A percentile compares a stretch with the other conserved stretches of the same genome.
These are phyloP conservation scores for Whitmania pigra DNA, from an alignment of 1,140 invertebrate genomes.

Conservation along the genomic window DNA sequence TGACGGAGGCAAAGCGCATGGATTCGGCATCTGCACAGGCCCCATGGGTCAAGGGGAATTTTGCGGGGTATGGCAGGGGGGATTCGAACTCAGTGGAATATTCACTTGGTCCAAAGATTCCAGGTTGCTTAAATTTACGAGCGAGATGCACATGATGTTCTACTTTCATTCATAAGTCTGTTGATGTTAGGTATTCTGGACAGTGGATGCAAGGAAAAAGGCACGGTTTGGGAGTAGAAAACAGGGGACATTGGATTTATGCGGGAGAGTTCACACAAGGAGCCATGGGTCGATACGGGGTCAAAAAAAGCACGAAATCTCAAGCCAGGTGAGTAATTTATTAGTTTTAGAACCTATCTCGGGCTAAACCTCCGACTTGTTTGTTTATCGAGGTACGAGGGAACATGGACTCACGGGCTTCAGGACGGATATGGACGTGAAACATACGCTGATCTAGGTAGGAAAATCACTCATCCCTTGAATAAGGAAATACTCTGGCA, in stretches of 20 bases:
- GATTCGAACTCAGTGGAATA: slow-evolving; percentile 94
- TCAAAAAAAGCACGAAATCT: slow-evolving; percentile 80
- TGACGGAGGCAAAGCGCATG: slow-evolving; percentile 70
- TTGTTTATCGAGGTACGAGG: slow-evolving; percentile 60
- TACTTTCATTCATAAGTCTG: neutral
- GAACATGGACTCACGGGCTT: slow-evolving; percentile 95
- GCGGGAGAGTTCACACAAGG: slow-evolving; percentile 99
- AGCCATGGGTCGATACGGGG: slow-evolving; percentile 94
- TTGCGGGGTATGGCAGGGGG: slow-evolving; percentile 94
- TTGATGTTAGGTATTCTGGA: slow-evolving; percentile 3
- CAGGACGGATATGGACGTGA: slow-evolving; percentile 99
- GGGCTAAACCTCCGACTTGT: neutral
- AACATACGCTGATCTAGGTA: slow-evolving; percentile 97
- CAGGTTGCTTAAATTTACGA: slow-evolving; percentile 50
- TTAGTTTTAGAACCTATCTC: slow-evolving; percentile 89
- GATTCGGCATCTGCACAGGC: slow-evolving; percentile 42
- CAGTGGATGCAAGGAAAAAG: slow-evolving; percentile 63
- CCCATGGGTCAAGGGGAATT: slow-evolving; percentile 82
- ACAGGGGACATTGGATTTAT: slow-evolving; percentile 88
- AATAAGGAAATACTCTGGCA: no score
- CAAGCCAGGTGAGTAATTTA: slow-evolving; percentile 72
- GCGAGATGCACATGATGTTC: slow-evolving; percentile 86
- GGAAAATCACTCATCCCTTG: slow-evolving; percentile 12
- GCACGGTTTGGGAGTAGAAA: slow-evolving; percentile 90
- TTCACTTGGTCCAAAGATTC: slow-evolving; percentile 96